Evolutionary conservation across 2,113 vertebrate genomes (phyloP).

Genomic region (Panthera tigris): DNA sequence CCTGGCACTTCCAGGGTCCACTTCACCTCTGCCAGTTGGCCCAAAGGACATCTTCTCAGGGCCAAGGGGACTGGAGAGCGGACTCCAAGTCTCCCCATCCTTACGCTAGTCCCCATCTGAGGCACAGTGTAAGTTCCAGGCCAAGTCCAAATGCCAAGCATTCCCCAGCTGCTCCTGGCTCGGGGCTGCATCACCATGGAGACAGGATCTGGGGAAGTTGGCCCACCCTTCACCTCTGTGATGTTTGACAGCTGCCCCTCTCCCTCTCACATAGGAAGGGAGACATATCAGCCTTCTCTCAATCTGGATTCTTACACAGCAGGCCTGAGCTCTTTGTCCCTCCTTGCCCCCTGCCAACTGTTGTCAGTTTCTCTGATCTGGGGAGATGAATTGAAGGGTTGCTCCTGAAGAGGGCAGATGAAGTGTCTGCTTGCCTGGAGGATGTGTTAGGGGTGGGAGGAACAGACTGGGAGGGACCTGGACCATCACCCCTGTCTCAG

Average conservation of each 20-base stretch:
- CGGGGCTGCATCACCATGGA: not conserved
- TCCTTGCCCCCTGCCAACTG: not conserved
- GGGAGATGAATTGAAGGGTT: not conserved
- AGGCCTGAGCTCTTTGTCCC: not conserved
- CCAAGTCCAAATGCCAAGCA: conserved; percentile 16
- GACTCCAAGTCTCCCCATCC: not conserved
- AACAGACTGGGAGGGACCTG: not conserved
- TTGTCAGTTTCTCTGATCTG: not conserved
- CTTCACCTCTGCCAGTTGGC: not conserved
- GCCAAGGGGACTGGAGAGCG: not conserved
- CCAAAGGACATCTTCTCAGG: not conserved
- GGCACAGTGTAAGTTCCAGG: not conserved
- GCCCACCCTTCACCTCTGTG: conserved; percentile 34
- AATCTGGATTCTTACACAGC: not conserved
- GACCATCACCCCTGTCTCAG: not conserved
- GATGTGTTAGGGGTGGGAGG: not conserved
- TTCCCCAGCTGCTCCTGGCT: not conserved
- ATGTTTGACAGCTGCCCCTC: not conserved
- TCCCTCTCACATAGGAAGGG: not conserved
- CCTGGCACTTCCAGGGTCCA: not conserved
- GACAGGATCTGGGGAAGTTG: not conserved
- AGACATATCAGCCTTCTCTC: not conserved
- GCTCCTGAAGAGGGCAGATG: not conserved
- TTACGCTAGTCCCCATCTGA: not conserved
- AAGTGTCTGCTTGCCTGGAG: not conserved